Evolutionary conservation across 2,113 vertebrate genomes (phyloP).

Genomic region (Ellobius talpinus): DNA sequence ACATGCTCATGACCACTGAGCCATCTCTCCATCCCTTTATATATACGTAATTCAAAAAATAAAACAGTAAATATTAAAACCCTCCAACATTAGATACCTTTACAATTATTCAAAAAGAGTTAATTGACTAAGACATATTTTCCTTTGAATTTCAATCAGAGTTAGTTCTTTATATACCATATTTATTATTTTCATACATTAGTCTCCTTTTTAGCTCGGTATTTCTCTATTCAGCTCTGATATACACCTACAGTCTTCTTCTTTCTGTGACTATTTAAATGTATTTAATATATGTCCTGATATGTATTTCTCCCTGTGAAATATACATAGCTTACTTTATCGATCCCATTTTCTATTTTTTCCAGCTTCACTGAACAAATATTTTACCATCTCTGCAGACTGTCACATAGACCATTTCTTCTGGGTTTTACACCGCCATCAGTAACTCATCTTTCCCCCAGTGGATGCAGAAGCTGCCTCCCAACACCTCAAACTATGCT

Average conservation of each 20-base stretch:
- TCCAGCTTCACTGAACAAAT: neutral
- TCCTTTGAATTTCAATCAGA: neutral
- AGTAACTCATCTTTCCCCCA: neutral
- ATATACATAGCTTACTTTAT: neutral
- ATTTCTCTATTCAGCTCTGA: neutral
- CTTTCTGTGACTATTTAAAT: conserved; percentile 6
- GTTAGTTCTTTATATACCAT: neutral
- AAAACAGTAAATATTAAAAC: neutral
- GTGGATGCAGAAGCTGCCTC: neutral
- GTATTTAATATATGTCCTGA: neutral
- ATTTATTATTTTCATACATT: neutral
- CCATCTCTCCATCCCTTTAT: neutral
- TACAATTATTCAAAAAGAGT: neutral
- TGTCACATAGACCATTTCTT: neutral
- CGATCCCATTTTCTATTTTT: neutral
- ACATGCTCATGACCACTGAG: neutral
- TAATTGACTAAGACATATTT: neutral
- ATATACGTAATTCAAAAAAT: neutral
- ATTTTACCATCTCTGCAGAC: neutral
- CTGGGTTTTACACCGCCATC: neutral
- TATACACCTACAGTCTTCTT: neutral
- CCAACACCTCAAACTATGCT: neutral
- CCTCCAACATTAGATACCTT: neutral
- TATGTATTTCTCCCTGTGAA: neutral
- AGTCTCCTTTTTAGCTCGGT: neutral